These are phyloP conservation scores for Solenopsis invicta DNA, from an alignment of 1,140 invertebrate species.

Conservation along the genomic window DNA sequence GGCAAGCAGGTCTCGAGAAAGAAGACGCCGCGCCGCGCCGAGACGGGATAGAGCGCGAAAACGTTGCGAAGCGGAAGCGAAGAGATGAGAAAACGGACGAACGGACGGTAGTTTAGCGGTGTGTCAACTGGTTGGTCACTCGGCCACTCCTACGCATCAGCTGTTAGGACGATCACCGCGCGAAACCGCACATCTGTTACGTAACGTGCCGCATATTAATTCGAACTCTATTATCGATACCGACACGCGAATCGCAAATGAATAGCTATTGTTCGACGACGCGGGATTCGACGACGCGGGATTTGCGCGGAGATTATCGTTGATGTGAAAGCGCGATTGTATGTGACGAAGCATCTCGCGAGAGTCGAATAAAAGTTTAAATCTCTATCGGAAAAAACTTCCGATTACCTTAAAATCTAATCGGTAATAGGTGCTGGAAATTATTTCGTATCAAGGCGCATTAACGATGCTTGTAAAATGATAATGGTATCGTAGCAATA, in stretches of 20 bases:
- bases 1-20: conserved; percentile 52
- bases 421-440: background rate
- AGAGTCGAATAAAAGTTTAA: background rate
- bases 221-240: conserved; percentile 15
- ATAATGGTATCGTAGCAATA: background rate
- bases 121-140: conserved; percentile 78
- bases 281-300: background rate
- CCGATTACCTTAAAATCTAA: background rate
- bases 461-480: background rate
- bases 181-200: conserved; percentile 72
- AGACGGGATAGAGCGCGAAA: conserved; percentile 57
- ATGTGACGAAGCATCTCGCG: background rate
- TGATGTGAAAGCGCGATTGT: background rate
- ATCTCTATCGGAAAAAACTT: background rate
- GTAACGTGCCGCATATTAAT: conserved; percentile 53
- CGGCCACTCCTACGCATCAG: conserved; percentile 79
- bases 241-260: background rate
- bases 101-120: conserved; percentile 68
- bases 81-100: conserved; percentile 68
- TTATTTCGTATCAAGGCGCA: background rate
- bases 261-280: conserved; percentile 16
- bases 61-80: conserved; percentile 49
- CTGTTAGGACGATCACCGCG: conserved; percentile 72
- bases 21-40: conserved; percentile 49
- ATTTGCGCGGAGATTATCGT: background rate